phyloP scores from a whole-genome alignment of 1,140 invertebrate species.

The Diabrotica undecimpunctata region DNA sequence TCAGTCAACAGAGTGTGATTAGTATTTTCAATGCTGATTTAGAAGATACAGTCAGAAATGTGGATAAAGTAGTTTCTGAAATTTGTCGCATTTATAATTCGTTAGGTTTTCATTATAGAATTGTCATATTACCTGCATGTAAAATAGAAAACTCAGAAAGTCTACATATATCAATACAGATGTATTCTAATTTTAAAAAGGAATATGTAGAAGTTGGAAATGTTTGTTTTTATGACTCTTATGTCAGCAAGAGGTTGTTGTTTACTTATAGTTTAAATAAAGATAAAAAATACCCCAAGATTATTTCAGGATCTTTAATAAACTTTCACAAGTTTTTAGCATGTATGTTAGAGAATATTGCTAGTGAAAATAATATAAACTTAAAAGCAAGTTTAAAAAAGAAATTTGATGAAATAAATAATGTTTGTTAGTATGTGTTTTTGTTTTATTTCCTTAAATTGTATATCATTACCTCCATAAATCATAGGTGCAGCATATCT shows the following conservation, averaged over 20 bases:
- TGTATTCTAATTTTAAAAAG: slow-evolving; percentile 59
- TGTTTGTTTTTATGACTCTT: slow-evolving; percentile 60
- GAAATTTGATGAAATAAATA: not conserved
- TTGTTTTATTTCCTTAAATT: not conserved
- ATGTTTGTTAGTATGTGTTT: not conserved
- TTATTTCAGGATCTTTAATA: slow-evolving; percentile 61
- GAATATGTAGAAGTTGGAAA: slow-evolving; percentile 63
- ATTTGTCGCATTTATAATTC: slow-evolving; percentile 59
- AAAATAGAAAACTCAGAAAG: slow-evolving; percentile 58
- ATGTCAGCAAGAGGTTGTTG: slow-evolving; percentile 64
- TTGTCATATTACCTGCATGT: slow-evolving; percentile 54
- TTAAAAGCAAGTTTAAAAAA: not conserved
- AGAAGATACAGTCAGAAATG: slow-evolving; percentile 48
- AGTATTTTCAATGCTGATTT: slow-evolving; percentile 55
- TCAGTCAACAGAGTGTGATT: slow-evolving; percentile 58
- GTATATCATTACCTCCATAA: too few relatives aligned
- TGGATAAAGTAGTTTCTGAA: slow-evolving; percentile 48
- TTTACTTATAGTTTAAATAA: slow-evolving; percentile 55
- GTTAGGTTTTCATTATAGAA: slow-evolving; percentile 59
- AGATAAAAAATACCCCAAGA: slow-evolving; percentile 52
- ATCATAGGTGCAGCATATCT: too few relatives aligned
- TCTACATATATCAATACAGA: slow-evolving; percentile 59
- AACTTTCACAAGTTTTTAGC: slow-evolving; percentile 62
- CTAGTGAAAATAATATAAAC: not conserved
- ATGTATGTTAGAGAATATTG: slow-evolving; percentile 60